These are phyloP conservation scores for Myiopsitta monachus DNA, from an alignment of 2,113 vertebrate species.

Conservation along the genomic window DNA sequence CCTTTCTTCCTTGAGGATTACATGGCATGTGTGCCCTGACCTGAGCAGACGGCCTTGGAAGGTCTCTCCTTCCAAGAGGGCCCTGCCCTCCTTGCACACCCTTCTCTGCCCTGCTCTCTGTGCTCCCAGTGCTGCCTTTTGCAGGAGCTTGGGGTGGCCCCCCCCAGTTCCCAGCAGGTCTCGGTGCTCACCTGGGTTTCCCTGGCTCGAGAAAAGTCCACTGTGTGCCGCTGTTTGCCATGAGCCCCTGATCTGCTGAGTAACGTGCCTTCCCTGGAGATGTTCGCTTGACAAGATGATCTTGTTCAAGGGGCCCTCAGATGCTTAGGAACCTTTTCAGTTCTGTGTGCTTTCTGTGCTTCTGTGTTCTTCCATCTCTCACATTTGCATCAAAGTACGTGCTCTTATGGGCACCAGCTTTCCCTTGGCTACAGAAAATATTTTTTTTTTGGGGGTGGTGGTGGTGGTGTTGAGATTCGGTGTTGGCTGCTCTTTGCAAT, in stretches of 20 bases:
- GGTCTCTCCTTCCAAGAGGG: not conserved
- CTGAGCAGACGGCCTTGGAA: not conserved
- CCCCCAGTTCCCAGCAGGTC: not conserved
- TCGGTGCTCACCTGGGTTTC: not conserved
- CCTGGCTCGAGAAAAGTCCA: not conserved
- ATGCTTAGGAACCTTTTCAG: not conserved
- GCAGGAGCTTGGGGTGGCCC: not conserved
- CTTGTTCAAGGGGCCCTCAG: not conserved
- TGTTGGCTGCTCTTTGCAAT: not conserved
- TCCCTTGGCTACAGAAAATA: not conserved
- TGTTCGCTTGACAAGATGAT: not conserved
- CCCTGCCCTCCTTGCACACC: not conserved
- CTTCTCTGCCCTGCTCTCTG: not conserved
- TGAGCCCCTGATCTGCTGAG: not conserved
- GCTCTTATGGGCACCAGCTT: not conserved
- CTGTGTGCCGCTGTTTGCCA: not conserved
- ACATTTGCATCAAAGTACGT: not conserved
- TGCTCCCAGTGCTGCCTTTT: not conserved
- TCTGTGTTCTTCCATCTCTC: not conserved
- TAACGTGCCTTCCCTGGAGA: not conserved
- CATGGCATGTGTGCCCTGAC: not conserved
- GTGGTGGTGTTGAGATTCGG: not conserved
- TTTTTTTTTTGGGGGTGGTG: not conserved
- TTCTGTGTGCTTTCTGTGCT: not conserved
- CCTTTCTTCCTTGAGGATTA: not conserved